Conservation (phyloP, 1,140 invertebrate species). For the Pachyrhynchus sulphureomaculatus region DNA sequence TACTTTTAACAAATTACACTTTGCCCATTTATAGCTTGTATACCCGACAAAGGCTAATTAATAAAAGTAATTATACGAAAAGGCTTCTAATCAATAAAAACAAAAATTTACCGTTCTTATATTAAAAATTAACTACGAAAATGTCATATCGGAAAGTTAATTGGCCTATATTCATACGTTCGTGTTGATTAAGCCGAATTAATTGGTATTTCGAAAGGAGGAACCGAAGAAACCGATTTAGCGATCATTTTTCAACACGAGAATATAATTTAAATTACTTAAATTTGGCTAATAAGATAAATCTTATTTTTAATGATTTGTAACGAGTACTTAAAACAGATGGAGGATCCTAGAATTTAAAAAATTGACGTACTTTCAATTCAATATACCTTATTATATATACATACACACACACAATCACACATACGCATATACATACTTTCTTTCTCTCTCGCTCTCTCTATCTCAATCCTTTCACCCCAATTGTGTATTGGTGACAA, state of each 20-base stretch:
- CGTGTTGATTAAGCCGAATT: slow-evolving; percentile 11
- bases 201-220: slow-evolving; percentile 8
- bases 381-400: too few relatives aligned
- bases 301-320: slow-evolving; percentile 4
- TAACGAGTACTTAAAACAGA: too few relatives aligned
- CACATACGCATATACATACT: too few relatives aligned
- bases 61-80: background rate
- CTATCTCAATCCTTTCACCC: too few relatives aligned
- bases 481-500: too few relatives aligned
- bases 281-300: background rate
- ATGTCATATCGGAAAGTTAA: slow-evolving; percentile 11
- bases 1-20: background rate
- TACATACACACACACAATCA: too few relatives aligned
- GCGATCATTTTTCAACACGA: slow-evolving; percentile 18
- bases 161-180: slow-evolving; percentile 17
- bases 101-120: background rate
- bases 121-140: slow-evolving; percentile 10
- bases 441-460: too few relatives aligned
- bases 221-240: slow-evolving; percentile 16
- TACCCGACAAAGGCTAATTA: too few relatives aligned
- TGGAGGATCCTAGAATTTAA: too few relatives aligned
- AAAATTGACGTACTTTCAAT: too few relatives aligned
- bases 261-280: slow-evolving; percentile 12
- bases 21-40: background rate
- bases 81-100: background rate